phyloP scores from a whole-genome alignment of 2,797 vertebrate species.

The Notolabrus celidotus region DNA sequence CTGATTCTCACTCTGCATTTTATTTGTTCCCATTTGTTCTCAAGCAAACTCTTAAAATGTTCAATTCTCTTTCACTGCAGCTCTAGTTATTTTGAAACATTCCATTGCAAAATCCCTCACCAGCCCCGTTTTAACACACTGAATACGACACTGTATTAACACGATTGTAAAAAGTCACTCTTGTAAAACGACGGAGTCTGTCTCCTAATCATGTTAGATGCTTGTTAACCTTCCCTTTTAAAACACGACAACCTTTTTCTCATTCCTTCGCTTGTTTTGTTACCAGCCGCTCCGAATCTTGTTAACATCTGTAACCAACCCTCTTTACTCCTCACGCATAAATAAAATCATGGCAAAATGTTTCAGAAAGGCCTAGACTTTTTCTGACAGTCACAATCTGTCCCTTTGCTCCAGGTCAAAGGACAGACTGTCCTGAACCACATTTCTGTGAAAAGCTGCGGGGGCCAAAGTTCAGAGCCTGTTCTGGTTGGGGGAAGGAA shows the following conservation, averaged over 20 bases:
- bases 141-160: slow-evolving; percentile 56
- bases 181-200: slow-evolving; percentile 66
- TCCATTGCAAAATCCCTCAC: neutral
- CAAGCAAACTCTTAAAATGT: neutral
- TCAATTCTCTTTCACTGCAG: neutral
- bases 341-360: slow-evolving; percentile 48
- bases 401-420: slow-evolving; percentile 77
- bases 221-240: slow-evolving; percentile 59
- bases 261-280: slow-evolving; percentile 34
- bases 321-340: slow-evolving; percentile 13
- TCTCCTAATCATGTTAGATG: slow-evolving; percentile 55
- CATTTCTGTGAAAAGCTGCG: slow-evolving; percentile 82
- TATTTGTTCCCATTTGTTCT: neutral
- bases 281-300: slow-evolving; percentile 10
- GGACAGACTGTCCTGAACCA: slow-evolving; percentile 77
- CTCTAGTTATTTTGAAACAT: neutral
- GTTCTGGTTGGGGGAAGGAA: slow-evolving; percentile 64
- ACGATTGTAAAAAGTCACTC: slow-evolving; percentile 57
- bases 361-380: slow-evolving; percentile 35
- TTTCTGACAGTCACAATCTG: slow-evolving; percentile 65
- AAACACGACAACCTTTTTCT: slow-evolving; percentile 41
- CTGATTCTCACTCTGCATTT: neutral
- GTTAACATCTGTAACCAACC: slow-evolving; percentile 31
- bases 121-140: slow-evolving; percentile 28
- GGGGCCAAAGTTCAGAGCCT: slow-evolving; percentile 81